Percentiles rank a stretch among this genome's conserved stretches.
These are phyloP conservation scores for Drosophila histrio DNA, from an alignment of 2,888 invertebrate genomes.

Conservation along the genomic window DNA sequence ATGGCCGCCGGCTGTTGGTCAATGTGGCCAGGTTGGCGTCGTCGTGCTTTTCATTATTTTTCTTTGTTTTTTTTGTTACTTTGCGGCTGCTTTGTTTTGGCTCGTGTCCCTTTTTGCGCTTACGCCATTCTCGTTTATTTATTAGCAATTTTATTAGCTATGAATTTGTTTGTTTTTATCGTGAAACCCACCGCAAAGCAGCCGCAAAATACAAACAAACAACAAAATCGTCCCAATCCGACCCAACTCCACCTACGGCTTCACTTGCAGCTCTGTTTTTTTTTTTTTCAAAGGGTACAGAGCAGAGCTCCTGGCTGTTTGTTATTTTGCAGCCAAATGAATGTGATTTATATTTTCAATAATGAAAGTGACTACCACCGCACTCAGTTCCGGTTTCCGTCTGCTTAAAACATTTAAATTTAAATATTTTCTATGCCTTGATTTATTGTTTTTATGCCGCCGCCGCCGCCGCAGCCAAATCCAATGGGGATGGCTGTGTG, in stretches of 20 bases:
- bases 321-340: conserved; percentile 60
- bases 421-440: conserved; percentile 79
- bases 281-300: conserved; percentile 56
- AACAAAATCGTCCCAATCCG: conserved; percentile 28
- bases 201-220: conserved; percentile 47
- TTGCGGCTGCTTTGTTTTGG: conserved; percentile 76
- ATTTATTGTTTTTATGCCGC: conserved; percentile 60
- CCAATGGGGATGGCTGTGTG: neutral
- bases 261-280: conserved; percentile 28
- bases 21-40: conserved; percentile 79
- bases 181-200: conserved; percentile 57
- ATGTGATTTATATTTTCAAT: conserved; percentile 80
- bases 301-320: conserved; percentile 13
- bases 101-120: conserved; percentile 77
- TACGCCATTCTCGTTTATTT: conserved; percentile 80
- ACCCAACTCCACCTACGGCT: conserved; percentile 8
- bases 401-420: conserved; percentile 76
- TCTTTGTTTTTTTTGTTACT: conserved; percentile 27
- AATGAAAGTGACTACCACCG: conserved; percentile 74
- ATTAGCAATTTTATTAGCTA: conserved; percentile 80
- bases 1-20: conserved; percentile 76
- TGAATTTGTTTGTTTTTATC: conserved; percentile 81
- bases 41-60: conserved; percentile 60
- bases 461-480: neutral
- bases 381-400: conserved; percentile 46